phyloP scores from a whole-genome alignment of 2,888 invertebrate genomes.

The Hylaea fasciaria region DNA sequence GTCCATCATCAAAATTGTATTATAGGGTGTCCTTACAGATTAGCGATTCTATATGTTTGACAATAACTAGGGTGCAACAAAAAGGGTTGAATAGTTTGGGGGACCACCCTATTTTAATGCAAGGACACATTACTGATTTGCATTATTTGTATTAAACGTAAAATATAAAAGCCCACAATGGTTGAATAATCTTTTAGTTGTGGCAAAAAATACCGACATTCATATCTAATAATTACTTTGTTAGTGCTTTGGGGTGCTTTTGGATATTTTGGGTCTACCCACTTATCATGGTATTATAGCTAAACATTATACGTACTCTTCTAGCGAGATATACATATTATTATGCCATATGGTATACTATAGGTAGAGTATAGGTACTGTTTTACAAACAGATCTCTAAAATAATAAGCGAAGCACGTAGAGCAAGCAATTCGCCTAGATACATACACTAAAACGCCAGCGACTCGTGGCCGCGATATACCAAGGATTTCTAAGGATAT shows the following conservation, averaged over 20 bases:
- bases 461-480: constrained; percentile 40
- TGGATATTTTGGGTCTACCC: not conserved
- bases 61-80: constrained; percentile 70
- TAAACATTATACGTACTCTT: not conserved
- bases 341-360: not conserved
- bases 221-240: too few species aligned
- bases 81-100: constrained; percentile 78
- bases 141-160: constrained; percentile 21
- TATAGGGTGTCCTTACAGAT: constrained; percentile 57
- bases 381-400: constrained; percentile 31
- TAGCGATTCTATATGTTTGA: constrained; percentile 53
- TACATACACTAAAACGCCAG: constrained; percentile 32
- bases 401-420: constrained; percentile 39
- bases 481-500: constrained; percentile 43
- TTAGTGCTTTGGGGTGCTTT: too few species aligned
- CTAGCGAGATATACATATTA: constrained; percentile 3
- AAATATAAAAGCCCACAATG: not conserved
- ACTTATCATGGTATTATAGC: too few species aligned
- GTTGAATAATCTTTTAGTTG: not conserved
- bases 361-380: constrained; percentile 2
- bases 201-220: too few species aligned
- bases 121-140: constrained; percentile 47
- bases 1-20: constrained; percentile 41
- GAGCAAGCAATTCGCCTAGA: constrained; percentile 38
- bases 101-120: constrained; percentile 63